Percentiles rank a stretch among this genome's conserved stretches.
Evolutionary conservation across 1,140 invertebrate genomes (phyloP).

Genomic region (Eriosoma lanigerum): DNA sequence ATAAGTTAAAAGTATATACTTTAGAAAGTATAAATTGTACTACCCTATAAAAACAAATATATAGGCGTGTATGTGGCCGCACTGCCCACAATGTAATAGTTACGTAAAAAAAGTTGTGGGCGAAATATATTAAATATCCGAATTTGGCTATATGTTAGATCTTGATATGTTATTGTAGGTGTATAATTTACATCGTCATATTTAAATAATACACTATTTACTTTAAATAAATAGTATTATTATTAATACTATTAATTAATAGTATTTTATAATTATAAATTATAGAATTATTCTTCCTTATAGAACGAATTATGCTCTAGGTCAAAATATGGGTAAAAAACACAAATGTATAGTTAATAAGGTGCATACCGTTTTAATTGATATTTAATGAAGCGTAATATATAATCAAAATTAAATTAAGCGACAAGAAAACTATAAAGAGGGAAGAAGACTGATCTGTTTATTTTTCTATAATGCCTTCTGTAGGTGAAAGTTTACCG

Average conservation of each 20-base stretch:
- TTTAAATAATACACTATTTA: conserved; percentile 6
- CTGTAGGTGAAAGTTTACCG: conserved; percentile 21
- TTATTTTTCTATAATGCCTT: neutral
- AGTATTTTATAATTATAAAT: too few species aligned
- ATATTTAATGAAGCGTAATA: conserved; percentile 34
- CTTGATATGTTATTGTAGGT: neutral
- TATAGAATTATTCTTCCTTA: neutral
- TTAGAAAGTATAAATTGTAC: conserved; percentile 19
- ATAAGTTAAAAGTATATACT: neutral
- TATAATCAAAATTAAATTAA: conserved; percentile 47
- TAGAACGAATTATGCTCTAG: neutral
- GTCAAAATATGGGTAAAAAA: neutral
- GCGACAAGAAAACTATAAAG: neutral
- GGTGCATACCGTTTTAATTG: conserved; percentile 40
- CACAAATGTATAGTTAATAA: neutral
- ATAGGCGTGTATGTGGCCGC: neutral
- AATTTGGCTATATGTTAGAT: neutral
- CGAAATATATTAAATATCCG: conserved; percentile 2
- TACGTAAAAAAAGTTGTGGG: conserved; percentile 18
- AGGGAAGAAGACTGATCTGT: neutral
- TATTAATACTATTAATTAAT: too few species aligned
- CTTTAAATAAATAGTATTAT: neutral
- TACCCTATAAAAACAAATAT: neutral
- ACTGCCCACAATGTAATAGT: neutral
- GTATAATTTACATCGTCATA: neutral